These are phyloP conservation scores for Mormyrus proboscirostris DNA, from an alignment of 2,797 vertebrate genomes.

Conservation along the genomic window DNA sequence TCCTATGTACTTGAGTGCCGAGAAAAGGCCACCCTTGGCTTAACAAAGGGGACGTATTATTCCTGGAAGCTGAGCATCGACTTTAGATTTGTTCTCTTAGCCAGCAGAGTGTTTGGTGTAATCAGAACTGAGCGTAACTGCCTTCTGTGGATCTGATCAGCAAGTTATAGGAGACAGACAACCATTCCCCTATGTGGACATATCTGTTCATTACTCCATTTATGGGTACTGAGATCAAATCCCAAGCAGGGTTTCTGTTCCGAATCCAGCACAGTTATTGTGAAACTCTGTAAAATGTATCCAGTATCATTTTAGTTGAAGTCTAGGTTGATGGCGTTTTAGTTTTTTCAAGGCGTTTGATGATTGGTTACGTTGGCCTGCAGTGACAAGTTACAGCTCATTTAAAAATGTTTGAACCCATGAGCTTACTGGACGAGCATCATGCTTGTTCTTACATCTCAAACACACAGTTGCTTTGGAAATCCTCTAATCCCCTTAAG, in stretches of 20 bases:
- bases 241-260: background rate
- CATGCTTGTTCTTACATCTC: background rate
- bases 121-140: background rate
- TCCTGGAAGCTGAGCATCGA: background rate
- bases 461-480: background rate
- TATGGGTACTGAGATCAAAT: background rate
- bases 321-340: background rate
- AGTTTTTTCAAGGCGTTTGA: background rate
- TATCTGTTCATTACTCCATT: background rate
- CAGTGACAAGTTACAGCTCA: conserved; percentile 2
- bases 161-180: background rate
- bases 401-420: background rate
- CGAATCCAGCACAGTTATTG: background rate
- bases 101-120: background rate
- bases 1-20: conserved; percentile 27
- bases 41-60: background rate
- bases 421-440: background rate
- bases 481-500: conserved; percentile 13
- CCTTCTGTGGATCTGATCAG: background rate
- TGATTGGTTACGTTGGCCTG: background rate
- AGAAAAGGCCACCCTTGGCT: background rate
- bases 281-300: background rate
- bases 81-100: background rate
- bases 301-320: background rate
- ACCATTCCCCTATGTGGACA: conserved; percentile 5